These are phyloP conservation scores for Emydoidea blandingii DNA, from an alignment of 2,797 vertebrate species.

Conservation along the genomic window DNA sequence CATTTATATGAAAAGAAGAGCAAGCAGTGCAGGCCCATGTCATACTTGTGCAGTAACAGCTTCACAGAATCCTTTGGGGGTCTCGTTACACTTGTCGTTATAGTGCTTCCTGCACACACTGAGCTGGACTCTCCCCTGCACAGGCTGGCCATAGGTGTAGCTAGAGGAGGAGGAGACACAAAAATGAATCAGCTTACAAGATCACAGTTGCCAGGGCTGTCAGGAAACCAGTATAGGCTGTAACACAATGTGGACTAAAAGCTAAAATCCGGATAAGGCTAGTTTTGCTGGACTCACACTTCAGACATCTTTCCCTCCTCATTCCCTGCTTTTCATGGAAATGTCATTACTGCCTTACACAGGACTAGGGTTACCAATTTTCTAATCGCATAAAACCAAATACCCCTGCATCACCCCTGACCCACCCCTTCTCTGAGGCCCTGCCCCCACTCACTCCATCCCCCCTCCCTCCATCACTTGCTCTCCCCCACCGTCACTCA, in stretches of 20 bases:
- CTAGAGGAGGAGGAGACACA: conserved; percentile 38
- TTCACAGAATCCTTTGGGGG: conserved; percentile 32
- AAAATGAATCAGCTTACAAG: not conserved
- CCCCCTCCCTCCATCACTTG: no score
- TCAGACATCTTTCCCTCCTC: not conserved
- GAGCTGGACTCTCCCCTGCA: conserved; percentile 54
- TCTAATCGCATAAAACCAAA: no score
- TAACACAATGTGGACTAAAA: not conserved
- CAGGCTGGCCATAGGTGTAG: conserved; percentile 70
- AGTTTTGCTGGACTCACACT: accelerated
- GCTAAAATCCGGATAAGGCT: not conserved
- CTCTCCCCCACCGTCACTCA: no score
- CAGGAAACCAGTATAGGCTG: not conserved
- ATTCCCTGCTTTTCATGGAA: not conserved
- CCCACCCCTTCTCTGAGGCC: no score
- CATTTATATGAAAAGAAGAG: not conserved
- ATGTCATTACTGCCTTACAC: accelerated
- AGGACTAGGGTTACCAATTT: not conserved
- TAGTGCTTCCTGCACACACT: conserved; percentile 40
- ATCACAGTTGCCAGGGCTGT: not conserved
- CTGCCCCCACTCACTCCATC: no score
- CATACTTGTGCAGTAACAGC: conserved; percentile 58
- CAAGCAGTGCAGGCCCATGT: not conserved
- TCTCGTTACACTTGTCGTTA: not conserved
- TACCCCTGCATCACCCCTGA: no score